Percentiles rank a stretch among this genome's conserved stretches.
Evolutionary conservation across 2,797 vertebrate genomes (phyloP).

Genomic region (Mus caroli): DNA sequence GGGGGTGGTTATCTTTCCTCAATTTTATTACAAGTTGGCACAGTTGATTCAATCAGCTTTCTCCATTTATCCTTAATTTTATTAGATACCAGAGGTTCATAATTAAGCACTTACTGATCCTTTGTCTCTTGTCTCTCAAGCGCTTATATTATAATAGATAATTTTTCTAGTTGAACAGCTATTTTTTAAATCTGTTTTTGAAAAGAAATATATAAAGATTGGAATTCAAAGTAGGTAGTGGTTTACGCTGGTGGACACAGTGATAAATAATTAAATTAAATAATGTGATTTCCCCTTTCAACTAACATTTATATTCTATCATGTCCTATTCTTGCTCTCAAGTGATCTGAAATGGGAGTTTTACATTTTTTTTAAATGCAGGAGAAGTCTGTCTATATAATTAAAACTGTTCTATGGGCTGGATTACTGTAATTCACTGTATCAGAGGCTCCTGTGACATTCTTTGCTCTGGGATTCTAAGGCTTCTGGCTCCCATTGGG

Average conservation of each 20-base stretch:
- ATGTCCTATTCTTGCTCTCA: not conserved
- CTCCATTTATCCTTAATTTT: not conserved
- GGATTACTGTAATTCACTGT: not conserved
- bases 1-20: not conserved
- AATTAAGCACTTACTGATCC: not conserved
- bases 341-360: not conserved
- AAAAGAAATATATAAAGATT: not conserved
- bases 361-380: not conserved
- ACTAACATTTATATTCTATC: not conserved
- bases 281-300: not conserved
- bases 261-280: no score
- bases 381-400: not conserved
- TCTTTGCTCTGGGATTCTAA: not conserved
- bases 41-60: not conserved
- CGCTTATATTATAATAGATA: not conserved
- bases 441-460: not conserved
- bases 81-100: not conserved
- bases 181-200: not conserved
- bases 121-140: not conserved
- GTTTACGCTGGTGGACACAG: not conserved
- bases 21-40: not conserved
- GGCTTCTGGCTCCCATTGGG: not conserved
- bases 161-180: not conserved
- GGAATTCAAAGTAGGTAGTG: not conserved
- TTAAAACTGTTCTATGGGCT: not conserved